Evolutionary conservation across 2,113 vertebrate species (phyloP).

Genomic region (Macquaria australasica): DNA sequence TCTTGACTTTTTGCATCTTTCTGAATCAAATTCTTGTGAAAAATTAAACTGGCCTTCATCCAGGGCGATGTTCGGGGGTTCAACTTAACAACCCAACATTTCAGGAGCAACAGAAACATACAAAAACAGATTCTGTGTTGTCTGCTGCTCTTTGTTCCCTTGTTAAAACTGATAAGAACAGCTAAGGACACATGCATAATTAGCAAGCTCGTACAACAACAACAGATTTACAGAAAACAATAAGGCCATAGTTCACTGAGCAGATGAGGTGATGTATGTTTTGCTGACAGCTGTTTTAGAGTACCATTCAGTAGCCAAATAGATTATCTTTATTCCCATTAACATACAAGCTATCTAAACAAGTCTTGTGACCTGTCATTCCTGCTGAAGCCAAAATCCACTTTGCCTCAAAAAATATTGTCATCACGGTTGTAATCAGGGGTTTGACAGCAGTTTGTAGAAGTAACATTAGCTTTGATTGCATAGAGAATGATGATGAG

Average conservation of each 20-base stretch:
- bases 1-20: constrained; percentile 30
- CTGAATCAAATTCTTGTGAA: constrained; percentile 20
- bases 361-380: constrained; percentile 3
- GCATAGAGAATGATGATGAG: constrained; percentile 32
- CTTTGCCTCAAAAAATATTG: neutral
- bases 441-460: constrained; percentile 12
- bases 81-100: neutral
- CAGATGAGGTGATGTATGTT: constrained; percentile 22
- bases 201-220: constrained; percentile 18
- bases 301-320: constrained; percentile 26
- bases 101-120: neutral
- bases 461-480: neutral
- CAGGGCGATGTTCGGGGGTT: constrained; percentile 8
- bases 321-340: neutral
- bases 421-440: neutral
- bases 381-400: neutral
- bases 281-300: neutral
- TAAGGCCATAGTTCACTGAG: constrained; percentile 31
- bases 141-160: neutral
- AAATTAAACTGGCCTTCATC: constrained; percentile 35
- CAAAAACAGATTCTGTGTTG: neutral
- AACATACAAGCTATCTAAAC: neutral
- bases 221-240: constrained; percentile 26
- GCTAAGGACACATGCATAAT: constrained; percentile 16
- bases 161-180: constrained; percentile 13